Percentiles rank a stretch among this genome's conserved stretches.
These are phyloP conservation scores for Andricus quercusramuli DNA, from an alignment of 2,888 invertebrate genomes.

Conservation along the genomic window DNA sequence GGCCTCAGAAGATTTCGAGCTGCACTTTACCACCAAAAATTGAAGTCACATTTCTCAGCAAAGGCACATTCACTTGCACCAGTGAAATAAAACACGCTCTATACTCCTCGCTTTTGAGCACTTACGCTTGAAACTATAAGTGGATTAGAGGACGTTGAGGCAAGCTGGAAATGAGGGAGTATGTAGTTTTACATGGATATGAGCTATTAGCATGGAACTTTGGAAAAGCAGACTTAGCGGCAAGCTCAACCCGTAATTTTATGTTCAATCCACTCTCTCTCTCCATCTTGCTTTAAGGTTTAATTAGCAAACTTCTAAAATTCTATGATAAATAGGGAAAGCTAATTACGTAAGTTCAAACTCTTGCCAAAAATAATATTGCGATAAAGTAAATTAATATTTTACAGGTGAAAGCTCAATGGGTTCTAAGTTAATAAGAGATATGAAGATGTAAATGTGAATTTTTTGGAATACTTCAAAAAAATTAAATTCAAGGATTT, in stretches of 20 bases:
- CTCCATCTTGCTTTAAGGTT: constrained; percentile 1
- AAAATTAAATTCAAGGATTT: too few species aligned
- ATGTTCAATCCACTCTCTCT: constrained; percentile 2
- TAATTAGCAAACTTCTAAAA: background rate
- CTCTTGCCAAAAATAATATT: background rate
- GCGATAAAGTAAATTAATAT: background rate
- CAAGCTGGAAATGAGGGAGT: background rate
- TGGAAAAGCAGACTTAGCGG: background rate
- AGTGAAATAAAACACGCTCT: background rate
- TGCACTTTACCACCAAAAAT: background rate
- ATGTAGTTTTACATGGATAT: background rate
- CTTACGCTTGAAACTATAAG: background rate
- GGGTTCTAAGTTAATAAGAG: background rate
- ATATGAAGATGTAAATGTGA: background rate
- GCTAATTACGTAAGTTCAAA: background rate
- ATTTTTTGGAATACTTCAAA: too few species aligned
- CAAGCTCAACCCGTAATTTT: background rate
- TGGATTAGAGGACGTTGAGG: background rate
- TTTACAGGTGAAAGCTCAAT: background rate
- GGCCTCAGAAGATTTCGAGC: background rate
- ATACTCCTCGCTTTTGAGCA: background rate
- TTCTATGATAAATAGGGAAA: background rate
- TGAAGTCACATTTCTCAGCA: background rate
- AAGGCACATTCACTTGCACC: background rate
- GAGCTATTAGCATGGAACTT: background rate